Evolutionary conservation across 2,113 vertebrate genomes (phyloP), one percentile per base, ranked within the genome.

Genomic region (Phaethornis superciliosus): DNA sequence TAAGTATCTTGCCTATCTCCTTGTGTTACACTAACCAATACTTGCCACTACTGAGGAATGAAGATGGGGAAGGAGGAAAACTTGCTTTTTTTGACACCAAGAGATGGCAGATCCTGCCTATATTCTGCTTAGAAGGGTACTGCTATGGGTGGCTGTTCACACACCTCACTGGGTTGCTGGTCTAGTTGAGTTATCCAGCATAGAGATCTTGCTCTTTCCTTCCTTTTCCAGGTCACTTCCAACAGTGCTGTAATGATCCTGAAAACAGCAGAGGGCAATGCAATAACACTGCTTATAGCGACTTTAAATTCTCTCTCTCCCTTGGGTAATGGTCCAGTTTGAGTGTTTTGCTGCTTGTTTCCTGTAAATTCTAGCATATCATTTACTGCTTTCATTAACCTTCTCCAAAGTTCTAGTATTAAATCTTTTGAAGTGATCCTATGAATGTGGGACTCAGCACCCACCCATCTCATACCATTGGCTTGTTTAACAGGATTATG

Each of bases 341-440:
- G 74, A 37, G 58, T 87, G 37, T 76, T 85, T 90, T 85, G 62
- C 70, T 85, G 74, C 65, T 81, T 90, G 56, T n/a, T 88, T 90
- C 77, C 72, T 95, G 80, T 56, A 84, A 70, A 86, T 75, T 84
- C 83, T 75, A 47, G 60, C 60, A 33, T 89, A 81, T 79, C 65
- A 72, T 91, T 95, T 92, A 79, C 49, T 81, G 49, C 46, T 89
- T 95, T 93, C 77, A 94, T 93, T 96, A 93, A 89, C 81, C 58
- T 92, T 79, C 77, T 85, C 54, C 21, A 15, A 79, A 95, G 84
- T 69, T 79, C 67, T 26, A 55, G 62, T 68, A 65, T 79, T 95
- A 92, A 91, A 93, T 93, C 71, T 85, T 78, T 55, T 74, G 28
- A 96, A 84, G 49, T 46, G 46, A 79, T 78, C 9, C 62, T 63